phyloP scores from a whole-genome alignment of 2,888 invertebrate genomes.

The Rotaria socialis region DNA sequence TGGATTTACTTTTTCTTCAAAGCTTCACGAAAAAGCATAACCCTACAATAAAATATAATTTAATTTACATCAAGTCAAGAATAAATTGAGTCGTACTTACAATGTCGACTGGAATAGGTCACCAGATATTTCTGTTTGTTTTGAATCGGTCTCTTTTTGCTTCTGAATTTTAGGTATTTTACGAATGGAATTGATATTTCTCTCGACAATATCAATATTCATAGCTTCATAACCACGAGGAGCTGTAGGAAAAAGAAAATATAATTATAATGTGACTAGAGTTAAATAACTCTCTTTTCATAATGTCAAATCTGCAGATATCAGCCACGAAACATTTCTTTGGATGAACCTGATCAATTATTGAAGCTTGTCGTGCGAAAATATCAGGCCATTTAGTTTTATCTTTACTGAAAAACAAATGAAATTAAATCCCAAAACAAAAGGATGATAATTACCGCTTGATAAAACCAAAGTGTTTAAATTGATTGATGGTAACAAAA shows the following conservation, averaged over 20 bases:
- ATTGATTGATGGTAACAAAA: background rate
- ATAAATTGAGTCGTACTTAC: background rate
- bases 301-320: background rate
- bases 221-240: background rate
- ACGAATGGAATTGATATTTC: conserved; percentile 12
- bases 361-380: background rate
- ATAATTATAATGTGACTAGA: background rate
- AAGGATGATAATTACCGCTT: conserved; percentile 2
- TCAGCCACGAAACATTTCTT: conserved; percentile 1
- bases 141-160: background rate
- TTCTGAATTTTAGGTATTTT: conserved; percentile 4
- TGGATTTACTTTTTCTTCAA: background rate
- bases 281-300: conserved; percentile 8
- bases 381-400: conserved; percentile 5
- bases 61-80: background rate
- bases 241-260: background rate
- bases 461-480: conserved; percentile 1
- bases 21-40: conserved; percentile 16
- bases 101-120: conserved; percentile 14
- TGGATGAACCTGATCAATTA: background rate
- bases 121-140: conserved; percentile 15
- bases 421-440: background rate
- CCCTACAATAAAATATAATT: background rate
- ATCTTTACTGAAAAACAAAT: background rate
- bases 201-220: background rate